Base-by-base conservation (phyloP, 2,113 vertebrate genomes). In the Neolamprologus sp. region DNA sequence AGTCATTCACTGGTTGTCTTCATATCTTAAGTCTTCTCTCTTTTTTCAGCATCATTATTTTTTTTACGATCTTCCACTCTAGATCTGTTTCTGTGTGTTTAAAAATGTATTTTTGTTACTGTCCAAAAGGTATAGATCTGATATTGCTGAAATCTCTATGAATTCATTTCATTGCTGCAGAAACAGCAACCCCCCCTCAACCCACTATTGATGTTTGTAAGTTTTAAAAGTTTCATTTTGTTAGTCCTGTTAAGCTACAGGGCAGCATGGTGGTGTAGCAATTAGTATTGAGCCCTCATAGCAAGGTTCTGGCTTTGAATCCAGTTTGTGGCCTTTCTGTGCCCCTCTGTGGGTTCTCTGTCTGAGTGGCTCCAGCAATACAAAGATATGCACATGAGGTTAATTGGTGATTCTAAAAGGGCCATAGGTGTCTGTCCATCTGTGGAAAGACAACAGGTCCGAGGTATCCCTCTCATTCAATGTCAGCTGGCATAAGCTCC, bases 301-400 rank as follows among this genome's bases (percentile, higher is more conserved):
- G 37, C n/a, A 71, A 40, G 13, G 3, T 71, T 42, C 37, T 42
- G 65, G 13, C 37, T 73, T 73, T 42, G 5, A 42, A 71, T 71
- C 37, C 65, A 71, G 65, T 71, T 40, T 40, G 65, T 40, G 35
- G 65, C 65, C 65, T 42, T 23, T 23, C 1, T 71, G 35, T 65
- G 17, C 30, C 10, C 60, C 1, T 65, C 30, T 65, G 30, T 65
- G 60, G 30, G 30, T 65, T 65, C 17, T 35, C 30, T 5, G 58
- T 63, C 58, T 37, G 60, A 65, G 60, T 65, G 4, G 30, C 30
- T 65, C 60, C 60, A 65, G 60, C 10, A 37, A n/a, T 65, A 40
- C 63, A 68, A 68, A 23, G 33, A 68, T 35, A 63, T 37, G 30
- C 35, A 68, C 11, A 21, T 40, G n/a, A 68, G 63, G 63, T 68